Conservation (phyloP, 2,797 vertebrate genomes). For the Hipposideros larvatus region DNA sequence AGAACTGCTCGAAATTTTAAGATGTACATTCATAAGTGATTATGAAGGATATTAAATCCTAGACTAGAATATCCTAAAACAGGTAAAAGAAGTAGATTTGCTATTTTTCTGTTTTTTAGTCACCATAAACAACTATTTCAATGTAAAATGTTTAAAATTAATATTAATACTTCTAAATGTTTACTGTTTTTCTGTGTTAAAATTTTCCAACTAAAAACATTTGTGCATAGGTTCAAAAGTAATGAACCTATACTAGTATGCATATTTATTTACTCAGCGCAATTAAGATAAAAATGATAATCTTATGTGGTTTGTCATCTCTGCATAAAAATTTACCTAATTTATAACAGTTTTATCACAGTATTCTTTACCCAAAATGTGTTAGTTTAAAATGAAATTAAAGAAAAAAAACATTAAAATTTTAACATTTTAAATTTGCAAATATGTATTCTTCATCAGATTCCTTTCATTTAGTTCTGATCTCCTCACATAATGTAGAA, state of each 20-base stretch:
- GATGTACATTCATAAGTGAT: not conserved
- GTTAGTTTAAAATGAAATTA: slow-evolving; percentile 8
- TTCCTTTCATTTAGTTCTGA: slow-evolving; percentile 44
- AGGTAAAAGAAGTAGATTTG: not conserved
- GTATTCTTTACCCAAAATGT: not conserved
- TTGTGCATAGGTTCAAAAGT: not conserved
- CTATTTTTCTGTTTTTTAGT: slow-evolving; percentile 40
- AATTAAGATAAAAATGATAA: slow-evolving; percentile 27
- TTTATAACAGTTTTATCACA: not conserved
- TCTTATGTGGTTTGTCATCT: not conserved
- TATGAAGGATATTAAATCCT: slow-evolving; percentile 30
- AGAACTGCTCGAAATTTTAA: slow-evolving; percentile 42
- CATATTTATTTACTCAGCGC: slow-evolving; percentile 11
- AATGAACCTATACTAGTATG: not conserved
- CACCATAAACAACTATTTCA: not conserved
- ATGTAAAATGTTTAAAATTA: slow-evolving; percentile 46
- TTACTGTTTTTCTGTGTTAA: slow-evolving; percentile 45
- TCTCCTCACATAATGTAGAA: not conserved
- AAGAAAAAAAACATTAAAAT: not conserved
- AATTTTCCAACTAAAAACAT: not conserved
- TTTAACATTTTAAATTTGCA: not conserved
- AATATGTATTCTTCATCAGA: not conserved
- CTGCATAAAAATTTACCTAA: slow-evolving; percentile 8
- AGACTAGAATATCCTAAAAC: not conserved
- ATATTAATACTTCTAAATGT: slow-evolving; percentile 20